Evolutionary conservation across 2,797 vertebrate species (phyloP), one percentile per base, ranked within the genome.

Genomic region (Nannoperca obscura): DNA sequence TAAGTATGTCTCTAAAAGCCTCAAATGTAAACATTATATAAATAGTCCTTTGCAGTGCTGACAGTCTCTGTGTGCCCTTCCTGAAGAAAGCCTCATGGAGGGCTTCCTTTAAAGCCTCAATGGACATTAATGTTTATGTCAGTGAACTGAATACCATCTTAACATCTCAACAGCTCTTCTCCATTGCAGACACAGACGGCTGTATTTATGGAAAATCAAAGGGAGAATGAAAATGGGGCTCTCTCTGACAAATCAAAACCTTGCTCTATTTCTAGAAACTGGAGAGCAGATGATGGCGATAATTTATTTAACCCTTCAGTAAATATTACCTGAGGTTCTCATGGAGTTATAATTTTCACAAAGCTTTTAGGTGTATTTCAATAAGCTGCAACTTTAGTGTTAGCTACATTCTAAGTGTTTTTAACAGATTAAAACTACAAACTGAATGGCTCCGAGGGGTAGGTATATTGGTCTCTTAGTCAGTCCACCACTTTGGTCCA

Each of bases 1-100:
- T 80, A 71, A 72, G 71, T 54, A 20, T 36, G 68, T 75, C 78
- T 78, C 74, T 91, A 87, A 92, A 91, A 91, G 85, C 85, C 67
- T 83, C 34, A 30, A 38, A 81, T 65, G 61, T 91, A 89, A 91
- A 92, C 83, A 77, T 54, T 20, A 75, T 53, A 83, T 62, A 84
- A 87, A 87, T 58, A 77, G 58, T 65, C n/a, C 55, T 73, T 59
- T 79, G 53, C 47, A n/a, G 20, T 14, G 30, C 40, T 61, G 46
- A 71, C 71, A 57, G 66, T 22, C 50, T 66, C 60, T 81, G 60
- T 54, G 67, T 78, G 65, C 4, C 34, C 58, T 42, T 80, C 55
- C 50, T 68, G 22, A 68, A 20, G 40, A 80, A 53, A 71, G 66
- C 65, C 15, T 70, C 2, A 11, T 44, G 50, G 32, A 77, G 75